These are phyloP conservation scores for Meiosimyza platycephala DNA, from an alignment of 2,888 invertebrate genomes.

Conservation along the genomic window DNA sequence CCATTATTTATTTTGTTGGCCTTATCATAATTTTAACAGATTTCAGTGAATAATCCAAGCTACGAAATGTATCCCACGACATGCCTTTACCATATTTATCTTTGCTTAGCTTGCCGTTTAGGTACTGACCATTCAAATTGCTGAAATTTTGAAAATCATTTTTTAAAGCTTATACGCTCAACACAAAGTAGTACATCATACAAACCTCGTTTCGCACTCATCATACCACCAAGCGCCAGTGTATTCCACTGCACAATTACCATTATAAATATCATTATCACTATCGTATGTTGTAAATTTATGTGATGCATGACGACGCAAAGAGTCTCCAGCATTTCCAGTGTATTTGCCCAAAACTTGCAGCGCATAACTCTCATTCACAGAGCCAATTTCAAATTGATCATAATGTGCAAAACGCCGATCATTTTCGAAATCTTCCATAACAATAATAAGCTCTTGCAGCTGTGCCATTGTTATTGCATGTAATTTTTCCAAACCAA, in stretches of 20 bases:
- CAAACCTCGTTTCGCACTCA: conserved; percentile 3
- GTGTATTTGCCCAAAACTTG: conserved; percentile 73
- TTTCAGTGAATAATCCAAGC: not conserved
- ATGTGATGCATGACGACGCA: conserved; percentile 74
- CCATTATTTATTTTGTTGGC: no score
- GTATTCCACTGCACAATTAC: conserved; percentile 1
- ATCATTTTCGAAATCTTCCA: conserved; percentile 71
- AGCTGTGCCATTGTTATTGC: conserved; percentile 59
- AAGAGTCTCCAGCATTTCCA: conserved; percentile 74
- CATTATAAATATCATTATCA: conserved; percentile 4
- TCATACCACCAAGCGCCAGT: conserved; percentile 18
- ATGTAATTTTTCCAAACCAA: conserved; percentile 74
- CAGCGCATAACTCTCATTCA: conserved; percentile 72
- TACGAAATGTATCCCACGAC: conserved; percentile 4
- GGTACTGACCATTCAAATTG: conserved; percentile 12
- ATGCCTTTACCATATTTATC: conserved; percentile 6
- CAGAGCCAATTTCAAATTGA: conserved; percentile 73
- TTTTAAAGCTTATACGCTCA: not conserved
- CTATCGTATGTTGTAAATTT: conserved; percentile 71
- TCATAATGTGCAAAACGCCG: conserved; percentile 71
- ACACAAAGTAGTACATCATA: not conserved
- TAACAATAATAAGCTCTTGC: conserved; percentile 71
- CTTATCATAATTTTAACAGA: conserved; percentile 13
- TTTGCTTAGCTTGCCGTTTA: not conserved
- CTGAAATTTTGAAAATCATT: not conserved